Evolutionary conservation across 2,113 vertebrate species (phyloP).

Genomic region (Hypanus sabinus): DNA sequence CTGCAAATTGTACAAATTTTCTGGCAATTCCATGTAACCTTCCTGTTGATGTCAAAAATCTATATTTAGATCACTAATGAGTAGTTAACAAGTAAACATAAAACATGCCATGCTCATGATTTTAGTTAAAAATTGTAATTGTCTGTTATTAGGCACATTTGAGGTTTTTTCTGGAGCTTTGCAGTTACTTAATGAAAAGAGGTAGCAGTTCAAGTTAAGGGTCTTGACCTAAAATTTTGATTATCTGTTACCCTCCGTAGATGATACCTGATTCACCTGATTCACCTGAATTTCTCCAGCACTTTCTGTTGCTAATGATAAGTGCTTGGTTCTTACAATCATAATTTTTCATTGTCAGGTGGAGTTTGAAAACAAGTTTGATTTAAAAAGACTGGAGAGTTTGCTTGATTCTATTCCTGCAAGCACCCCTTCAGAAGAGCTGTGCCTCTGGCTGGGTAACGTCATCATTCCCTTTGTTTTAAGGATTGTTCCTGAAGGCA

Average conservation of each 20-base stretch:
- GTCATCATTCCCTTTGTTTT: constrained; percentile 79
- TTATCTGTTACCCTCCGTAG: no score
- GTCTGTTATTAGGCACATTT: not conserved
- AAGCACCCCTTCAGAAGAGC: constrained; percentile 60
- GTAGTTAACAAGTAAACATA: not conserved
- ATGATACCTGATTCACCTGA: no score
- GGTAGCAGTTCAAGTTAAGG: no score
- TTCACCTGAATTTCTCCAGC: no score
- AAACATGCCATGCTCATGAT: not conserved
- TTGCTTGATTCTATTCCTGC: constrained; percentile 69
- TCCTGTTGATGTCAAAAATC: not conserved
- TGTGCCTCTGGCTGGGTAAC: constrained; percentile 79
- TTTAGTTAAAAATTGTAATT: not conserved
- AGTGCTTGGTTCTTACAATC: not conserved
- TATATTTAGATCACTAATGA: not conserved
- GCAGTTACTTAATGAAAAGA: not conserved
- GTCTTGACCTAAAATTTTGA: no score
- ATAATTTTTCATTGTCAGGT: constrained; percentile 56
- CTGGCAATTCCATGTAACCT: not conserved
- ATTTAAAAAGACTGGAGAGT: constrained; percentile 64
- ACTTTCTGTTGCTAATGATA: no score
- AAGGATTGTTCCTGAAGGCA: constrained; percentile 67
- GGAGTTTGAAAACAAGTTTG: constrained; percentile 70
- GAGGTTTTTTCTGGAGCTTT: not conserved
- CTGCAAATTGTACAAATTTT: not conserved